Base-by-base conservation (phyloP, 2,113 vertebrate genomes). In the Chitala chitala region DNA sequence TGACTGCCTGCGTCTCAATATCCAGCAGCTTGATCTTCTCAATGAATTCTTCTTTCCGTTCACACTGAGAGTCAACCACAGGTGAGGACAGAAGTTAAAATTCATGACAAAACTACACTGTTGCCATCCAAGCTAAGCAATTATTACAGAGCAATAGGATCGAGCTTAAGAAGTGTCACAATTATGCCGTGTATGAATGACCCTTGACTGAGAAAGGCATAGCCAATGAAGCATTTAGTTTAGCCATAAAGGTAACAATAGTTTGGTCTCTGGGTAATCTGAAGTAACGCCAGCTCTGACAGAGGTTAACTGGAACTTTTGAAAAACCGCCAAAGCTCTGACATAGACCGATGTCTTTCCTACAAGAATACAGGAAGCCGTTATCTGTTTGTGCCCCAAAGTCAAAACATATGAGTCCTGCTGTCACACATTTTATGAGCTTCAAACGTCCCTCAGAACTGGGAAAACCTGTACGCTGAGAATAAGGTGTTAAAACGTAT, bases 1-100 rank as follows among this genome's bases (percentile, higher is more conserved):
- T 94, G 77, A 94, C 93, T 81, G 96, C 94, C 89, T 95, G 94
- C 7, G 92, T 96, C 80, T 95, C 93, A 89, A 96, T 96, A 85
- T 98, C 93, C 83, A 98, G 88, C 36, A 86, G 83, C 79, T 96
- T 94, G 79, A 98, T 98, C 84, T 89, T 93, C 86, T 96, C 94
- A 70, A 98, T 95, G 83, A 95, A 95, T 81, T 93, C 92, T 83
- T 98, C 95, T 86, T 96, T 98, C 82, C 89, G 93, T 85, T 96
- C 94, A 86, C 95, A 96, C 96, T 98, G 82, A 75, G 91, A 89
- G 17, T 71, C 77, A 3, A 61, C n/a, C 8, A 29, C 26, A 38
- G 59, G 5, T 36, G 12, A 38, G 17, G 13, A 63, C 20, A 17
- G 29, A 36, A n/a, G 36, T 12, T 20, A 63, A 63, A 29, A 56